phyloP scores from a whole-genome alignment of 2,113 vertebrate genomes.

The Maccullochella peelii region DNA sequence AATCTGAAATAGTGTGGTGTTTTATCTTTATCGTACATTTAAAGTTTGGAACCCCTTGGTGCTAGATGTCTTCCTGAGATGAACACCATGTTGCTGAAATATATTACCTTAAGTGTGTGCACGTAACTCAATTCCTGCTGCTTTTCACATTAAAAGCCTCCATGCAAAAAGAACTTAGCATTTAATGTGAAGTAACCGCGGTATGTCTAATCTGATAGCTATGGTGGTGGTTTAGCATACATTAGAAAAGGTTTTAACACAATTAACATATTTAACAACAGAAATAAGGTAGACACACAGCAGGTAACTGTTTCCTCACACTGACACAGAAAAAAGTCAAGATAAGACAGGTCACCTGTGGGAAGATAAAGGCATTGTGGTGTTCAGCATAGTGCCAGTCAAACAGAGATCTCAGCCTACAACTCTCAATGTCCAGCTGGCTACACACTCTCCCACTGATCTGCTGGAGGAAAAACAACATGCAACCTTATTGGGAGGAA shows the following conservation, averaged over 20 bases:
- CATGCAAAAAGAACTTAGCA: fast-evolving
- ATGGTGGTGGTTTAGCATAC: background rate
- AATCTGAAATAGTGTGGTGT: background rate
- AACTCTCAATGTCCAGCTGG: slow-evolving; percentile 81
- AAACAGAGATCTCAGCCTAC: slow-evolving; percentile 83
- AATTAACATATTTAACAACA: background rate
- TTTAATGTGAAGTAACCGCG: background rate
- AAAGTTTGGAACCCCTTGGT: background rate
- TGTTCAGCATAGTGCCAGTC: slow-evolving; percentile 90
- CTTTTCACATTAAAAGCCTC: background rate
- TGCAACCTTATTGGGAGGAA: background rate
- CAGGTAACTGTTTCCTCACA: background rate
- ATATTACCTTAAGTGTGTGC: background rate
- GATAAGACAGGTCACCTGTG: slow-evolving; percentile 84
- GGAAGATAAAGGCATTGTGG: slow-evolving; percentile 84
- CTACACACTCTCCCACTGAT: slow-evolving; percentile 17
- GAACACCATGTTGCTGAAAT: background rate
- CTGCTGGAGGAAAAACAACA: slow-evolving; percentile 3
- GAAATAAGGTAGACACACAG: background rate
- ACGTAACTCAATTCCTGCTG: background rate
- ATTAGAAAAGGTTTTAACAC: background rate
- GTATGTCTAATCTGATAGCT: background rate
- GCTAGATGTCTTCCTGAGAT: background rate
- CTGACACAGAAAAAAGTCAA: background rate
- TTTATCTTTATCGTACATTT: background rate